Conservation (phyloP, 2,797 vertebrate species). For the Hyperoplus lanceolatus region DNA sequence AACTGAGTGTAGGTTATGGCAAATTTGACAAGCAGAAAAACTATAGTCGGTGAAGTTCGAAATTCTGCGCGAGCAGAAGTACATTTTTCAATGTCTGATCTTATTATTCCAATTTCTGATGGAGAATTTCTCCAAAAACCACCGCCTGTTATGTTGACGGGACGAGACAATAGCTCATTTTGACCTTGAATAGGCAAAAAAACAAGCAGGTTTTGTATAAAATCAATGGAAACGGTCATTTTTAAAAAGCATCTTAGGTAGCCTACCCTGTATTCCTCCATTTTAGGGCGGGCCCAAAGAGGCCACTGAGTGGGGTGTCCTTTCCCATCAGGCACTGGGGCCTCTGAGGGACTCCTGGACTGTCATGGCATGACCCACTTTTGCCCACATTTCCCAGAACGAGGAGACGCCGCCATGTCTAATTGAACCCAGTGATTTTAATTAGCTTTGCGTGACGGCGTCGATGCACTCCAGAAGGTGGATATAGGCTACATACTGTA, state of each 20-base stretch:
- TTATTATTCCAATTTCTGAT: conserved; percentile 8
- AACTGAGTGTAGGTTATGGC: no score
- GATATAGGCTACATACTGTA: conserved; percentile 21
- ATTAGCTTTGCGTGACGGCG: conserved; percentile 49
- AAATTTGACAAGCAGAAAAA: not conserved
- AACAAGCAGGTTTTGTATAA: not conserved
- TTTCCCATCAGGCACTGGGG: conserved; percentile 33
- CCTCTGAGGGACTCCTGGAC: conserved; percentile 18
- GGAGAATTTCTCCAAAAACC: not conserved
- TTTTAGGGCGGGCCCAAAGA: not conserved
- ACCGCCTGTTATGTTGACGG: not conserved
- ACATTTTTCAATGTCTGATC: conserved; percentile 4
- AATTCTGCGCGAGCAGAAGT: not conserved
- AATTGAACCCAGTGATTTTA: conserved; percentile 54
- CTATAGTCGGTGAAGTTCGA: not conserved
- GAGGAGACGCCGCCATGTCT: conserved; percentile 39
- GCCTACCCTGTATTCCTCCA: not conserved
- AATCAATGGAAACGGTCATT: not conserved
- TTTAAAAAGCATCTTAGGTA: not conserved
- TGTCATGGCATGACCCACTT: conserved; percentile 35
- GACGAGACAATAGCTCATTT: not conserved
- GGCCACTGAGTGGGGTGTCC: not conserved
- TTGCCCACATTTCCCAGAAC: conserved; percentile 61
- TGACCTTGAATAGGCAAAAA: not conserved
- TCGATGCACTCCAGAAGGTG: conserved; percentile 26